phyloP scores from a whole-genome alignment of 2,797 vertebrate genomes.

The Xenentodon cancila region DNA sequence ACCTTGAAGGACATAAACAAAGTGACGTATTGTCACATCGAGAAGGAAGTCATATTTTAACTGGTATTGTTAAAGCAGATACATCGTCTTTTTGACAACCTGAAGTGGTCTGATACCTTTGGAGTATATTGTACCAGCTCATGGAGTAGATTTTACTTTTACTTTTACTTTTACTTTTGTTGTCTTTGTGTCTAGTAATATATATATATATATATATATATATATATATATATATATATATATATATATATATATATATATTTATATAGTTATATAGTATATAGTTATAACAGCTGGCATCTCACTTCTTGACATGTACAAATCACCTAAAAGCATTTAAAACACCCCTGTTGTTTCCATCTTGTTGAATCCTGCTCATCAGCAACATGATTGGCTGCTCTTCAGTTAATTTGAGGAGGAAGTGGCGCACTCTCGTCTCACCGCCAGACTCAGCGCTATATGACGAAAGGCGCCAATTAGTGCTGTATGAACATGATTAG shows the following conservation, averaged over 20 bases:
- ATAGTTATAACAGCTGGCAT: neutral
- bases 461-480: constrained; percentile 74
- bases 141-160: neutral
- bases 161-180: neutral
- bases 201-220: no score
- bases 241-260: no score
- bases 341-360: constrained; percentile 33
- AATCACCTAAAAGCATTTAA: neutral
- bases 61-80: neutral
- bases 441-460: constrained; percentile 66
- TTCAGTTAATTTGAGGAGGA: constrained; percentile 71
- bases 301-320: neutral
- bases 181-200: neutral
- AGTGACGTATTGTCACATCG: no score
- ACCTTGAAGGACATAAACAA: no score
- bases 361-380: constrained; percentile 38
- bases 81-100: neutral
- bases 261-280: no score
- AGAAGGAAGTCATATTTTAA: neutral
- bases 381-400: constrained; percentile 56
- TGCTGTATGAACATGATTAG: constrained; percentile 71
- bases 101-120: neutral
- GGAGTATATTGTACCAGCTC: neutral
- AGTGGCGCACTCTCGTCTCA: constrained; percentile 60
- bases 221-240: no score